Conservation (phyloP, 2,113 vertebrate genomes). For the Todiramphus chloris region DNA sequence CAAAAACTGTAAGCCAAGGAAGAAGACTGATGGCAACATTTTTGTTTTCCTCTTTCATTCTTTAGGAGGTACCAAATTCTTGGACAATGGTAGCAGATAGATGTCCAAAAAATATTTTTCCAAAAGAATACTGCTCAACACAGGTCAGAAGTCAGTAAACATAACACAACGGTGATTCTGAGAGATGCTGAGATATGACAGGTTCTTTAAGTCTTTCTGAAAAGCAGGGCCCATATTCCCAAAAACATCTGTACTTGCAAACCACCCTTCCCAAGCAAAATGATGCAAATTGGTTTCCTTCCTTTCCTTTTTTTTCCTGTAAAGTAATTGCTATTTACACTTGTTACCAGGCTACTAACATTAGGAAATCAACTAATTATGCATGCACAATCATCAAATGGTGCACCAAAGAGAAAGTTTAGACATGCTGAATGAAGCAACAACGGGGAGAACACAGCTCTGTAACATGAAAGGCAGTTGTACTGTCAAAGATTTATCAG, state of each 20-base stretch:
- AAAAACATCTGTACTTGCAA: neutral
- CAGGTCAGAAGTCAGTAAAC: neutral
- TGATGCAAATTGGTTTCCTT: neutral
- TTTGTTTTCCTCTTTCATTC: neutral
- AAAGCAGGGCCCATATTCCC: neutral
- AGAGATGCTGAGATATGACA: neutral
- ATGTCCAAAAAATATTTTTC: neutral
- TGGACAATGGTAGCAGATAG: neutral
- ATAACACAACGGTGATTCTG: neutral
- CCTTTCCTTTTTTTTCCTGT: neutral
- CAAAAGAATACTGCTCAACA: neutral
- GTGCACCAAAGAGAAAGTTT: neutral
- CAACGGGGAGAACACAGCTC: neutral
- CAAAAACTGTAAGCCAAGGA: neutral
- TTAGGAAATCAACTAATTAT: conserved; percentile 25
- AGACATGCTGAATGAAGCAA: conserved; percentile 17
- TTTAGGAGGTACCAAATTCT: neutral
- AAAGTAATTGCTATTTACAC: conserved; percentile 50
- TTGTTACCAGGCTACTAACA: conserved; percentile 17
- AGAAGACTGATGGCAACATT: neutral
- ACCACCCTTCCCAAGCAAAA: neutral
- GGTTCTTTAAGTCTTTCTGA: neutral
- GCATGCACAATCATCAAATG: conserved; percentile 52
- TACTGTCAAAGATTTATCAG: neutral
- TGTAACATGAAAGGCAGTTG: conserved; percentile 1